Evolutionary conservation across 92 coral and sea anemone species (phyloP).

Genomic region (Porites evermanni): DNA sequence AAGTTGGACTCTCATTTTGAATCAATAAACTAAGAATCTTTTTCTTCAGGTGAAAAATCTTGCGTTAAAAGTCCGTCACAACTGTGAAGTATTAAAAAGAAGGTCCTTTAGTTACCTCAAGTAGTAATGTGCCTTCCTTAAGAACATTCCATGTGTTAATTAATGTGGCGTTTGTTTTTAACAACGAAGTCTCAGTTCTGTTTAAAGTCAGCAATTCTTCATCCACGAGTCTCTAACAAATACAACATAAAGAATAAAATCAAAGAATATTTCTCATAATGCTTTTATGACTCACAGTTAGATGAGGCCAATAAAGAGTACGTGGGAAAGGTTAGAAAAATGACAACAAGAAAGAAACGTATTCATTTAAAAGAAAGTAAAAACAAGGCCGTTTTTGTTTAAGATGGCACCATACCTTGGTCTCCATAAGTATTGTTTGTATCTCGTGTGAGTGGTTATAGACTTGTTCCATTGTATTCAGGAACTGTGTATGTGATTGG

Average conservation of each 20-base stretch:
- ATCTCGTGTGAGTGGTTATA: slow-evolving; percentile 55
- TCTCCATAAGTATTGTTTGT: slow-evolving; percentile 41
- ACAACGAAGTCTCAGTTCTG: slow-evolving; percentile 8
- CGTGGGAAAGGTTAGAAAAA: no score
- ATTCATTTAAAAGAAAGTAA: no score
- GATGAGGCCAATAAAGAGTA: no score
- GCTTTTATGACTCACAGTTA: no score
- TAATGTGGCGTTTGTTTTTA: slow-evolving; percentile 11
- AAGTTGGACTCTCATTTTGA: no score
- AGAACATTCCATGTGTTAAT: slow-evolving; percentile 49
- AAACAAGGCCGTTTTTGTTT: no score
- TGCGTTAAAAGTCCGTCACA: neutral
- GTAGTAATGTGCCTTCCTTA: slow-evolving; percentile 38
- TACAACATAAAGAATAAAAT: neutral
- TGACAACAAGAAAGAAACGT: no score
- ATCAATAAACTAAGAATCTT: no score
- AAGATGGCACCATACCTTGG: slow-evolving; percentile 61
- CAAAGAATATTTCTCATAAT: neutral
- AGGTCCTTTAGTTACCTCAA: slow-evolving; percentile 43
- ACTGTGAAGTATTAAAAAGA: neutral
- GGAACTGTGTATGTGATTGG: slow-evolving; percentile 69
- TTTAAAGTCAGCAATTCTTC: slow-evolving; percentile 29
- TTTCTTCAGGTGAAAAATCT: neutral
- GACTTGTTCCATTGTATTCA: slow-evolving; percentile 46
- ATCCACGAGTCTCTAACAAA: slow-evolving; percentile 24